A percentile compares a stretch with the other conserved stretches of the same genome.
phyloP scores from a whole-genome alignment of 1,140 invertebrate species.

The Pachyrhynchus sulphureomaculatus region DNA sequence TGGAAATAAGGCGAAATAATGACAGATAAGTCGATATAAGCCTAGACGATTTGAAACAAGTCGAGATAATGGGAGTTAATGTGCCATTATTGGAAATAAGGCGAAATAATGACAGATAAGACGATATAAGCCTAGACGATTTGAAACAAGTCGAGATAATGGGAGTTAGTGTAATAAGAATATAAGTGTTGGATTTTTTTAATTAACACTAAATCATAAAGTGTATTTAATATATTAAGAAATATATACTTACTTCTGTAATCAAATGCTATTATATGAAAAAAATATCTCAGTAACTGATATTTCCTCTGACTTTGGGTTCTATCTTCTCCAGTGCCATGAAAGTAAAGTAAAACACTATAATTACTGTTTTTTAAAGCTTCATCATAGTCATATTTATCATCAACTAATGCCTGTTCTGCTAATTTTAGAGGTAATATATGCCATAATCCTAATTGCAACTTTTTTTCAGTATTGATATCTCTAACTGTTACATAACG shows the following conservation, averaged over 20 bases:
- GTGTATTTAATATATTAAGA: too few relatives aligned
- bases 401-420: constrained; percentile 24
- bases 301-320: constrained; percentile 39
- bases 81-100: too few relatives aligned
- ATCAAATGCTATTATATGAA: constrained; percentile 86
- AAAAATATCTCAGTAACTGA: constrained; percentile 38
- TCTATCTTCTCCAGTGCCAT: constrained; percentile 45
- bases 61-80: too few relatives aligned
- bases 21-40: too few relatives aligned
- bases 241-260: constrained; percentile 78
- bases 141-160: too few relatives aligned
- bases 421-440: constrained; percentile 37
- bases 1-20: too few relatives aligned
- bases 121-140: too few relatives aligned
- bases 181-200: too few relatives aligned
- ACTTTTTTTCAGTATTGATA: constrained; percentile 14
- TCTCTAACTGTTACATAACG: constrained; percentile 39
- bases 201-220: too few relatives aligned
- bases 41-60: too few relatives aligned
- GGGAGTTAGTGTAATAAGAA: too few relatives aligned
- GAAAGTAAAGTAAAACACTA: constrained; percentile 44
- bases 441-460: constrained; percentile 42
- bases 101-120: too few relatives aligned
- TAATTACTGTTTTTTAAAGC: constrained; percentile 35
- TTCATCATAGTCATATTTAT: constrained; percentile 35